Percentiles rank a stretch among this genome's conserved stretches.
Conservation (phyloP, 30 jellyfish, hydroid and myxozoan genomes). For the Hydractinia symbiolongicarpus region DNA sequence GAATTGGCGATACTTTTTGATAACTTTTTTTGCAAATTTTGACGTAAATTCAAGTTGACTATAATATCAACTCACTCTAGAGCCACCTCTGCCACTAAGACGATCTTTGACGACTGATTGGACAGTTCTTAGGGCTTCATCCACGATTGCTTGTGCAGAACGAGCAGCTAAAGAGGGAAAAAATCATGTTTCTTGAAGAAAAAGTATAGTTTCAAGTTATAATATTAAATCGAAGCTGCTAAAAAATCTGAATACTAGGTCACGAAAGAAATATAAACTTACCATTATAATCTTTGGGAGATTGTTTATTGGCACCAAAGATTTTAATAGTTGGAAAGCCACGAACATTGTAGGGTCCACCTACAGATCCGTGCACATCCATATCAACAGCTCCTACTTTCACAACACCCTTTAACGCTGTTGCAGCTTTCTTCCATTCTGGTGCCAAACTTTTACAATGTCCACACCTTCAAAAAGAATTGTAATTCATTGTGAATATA, state of each 20-base stretch:
- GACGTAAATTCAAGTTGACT: no score
- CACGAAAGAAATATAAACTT: not conserved
- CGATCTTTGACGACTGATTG: conserved; percentile 54
- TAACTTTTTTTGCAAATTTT: not conserved
- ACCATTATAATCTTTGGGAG: conserved; percentile 91
- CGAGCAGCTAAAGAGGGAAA: conserved; percentile 60
- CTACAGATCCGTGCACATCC: conserved; percentile 91
- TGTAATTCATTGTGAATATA: not conserved
- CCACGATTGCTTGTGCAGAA: conserved; percentile 60
- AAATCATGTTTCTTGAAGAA: not conserved
- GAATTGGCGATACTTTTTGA: not conserved
- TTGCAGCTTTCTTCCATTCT: conserved; percentile 86
- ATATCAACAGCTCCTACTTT: conserved; percentile 94
- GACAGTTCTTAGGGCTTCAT: conserved; percentile 52
- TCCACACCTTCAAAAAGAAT: conserved; percentile 70
- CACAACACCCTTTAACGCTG: conserved; percentile 65
- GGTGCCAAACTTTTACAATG: conserved; percentile 90
- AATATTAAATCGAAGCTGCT: not conserved
- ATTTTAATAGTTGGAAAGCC: conserved; percentile 93
- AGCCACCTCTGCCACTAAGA: conserved; percentile 74
- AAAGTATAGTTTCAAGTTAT: not conserved
- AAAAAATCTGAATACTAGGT: no score
- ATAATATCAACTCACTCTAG: conserved; percentile 33
- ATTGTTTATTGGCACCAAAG: conserved; percentile 65
- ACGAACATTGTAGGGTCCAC: conserved; percentile 84